phyloP scores from a whole-genome alignment of 1,140 invertebrate genomes.

The Formica selysi region DNA sequence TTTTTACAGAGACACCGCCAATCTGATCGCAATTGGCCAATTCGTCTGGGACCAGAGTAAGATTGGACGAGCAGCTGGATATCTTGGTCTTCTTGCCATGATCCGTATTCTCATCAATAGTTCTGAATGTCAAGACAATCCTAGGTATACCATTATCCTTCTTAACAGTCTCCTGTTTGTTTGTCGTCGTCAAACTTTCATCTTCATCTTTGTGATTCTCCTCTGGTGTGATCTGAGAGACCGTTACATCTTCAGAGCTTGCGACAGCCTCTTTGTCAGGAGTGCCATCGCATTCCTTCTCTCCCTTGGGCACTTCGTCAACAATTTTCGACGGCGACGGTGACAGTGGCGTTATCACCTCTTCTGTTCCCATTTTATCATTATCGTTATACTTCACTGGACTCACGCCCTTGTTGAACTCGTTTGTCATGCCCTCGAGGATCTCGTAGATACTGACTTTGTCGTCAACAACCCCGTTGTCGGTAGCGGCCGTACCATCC shows the following conservation, averaged over 20 bases:
- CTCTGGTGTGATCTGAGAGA: slow-evolving; percentile 19
- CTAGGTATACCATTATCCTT: slow-evolving; percentile 82
- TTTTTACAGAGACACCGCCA: slow-evolving; percentile 84
- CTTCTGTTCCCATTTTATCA: slow-evolving; percentile 38
- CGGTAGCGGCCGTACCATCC: slow-evolving; percentile 77
- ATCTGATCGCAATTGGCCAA: slow-evolving; percentile 83
- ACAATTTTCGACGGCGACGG: background rate
- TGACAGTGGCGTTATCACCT: slow-evolving; percentile 14
- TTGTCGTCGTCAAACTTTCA: background rate
- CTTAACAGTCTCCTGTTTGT: slow-evolving; percentile 71
- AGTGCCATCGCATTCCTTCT: slow-evolving; percentile 44
- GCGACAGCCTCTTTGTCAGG: slow-evolving; percentile 31
- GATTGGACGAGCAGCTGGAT: slow-evolving; percentile 83
- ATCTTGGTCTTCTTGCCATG: slow-evolving; percentile 84
- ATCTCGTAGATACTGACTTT: slow-evolving; percentile 85
- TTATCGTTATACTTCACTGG: slow-evolving; percentile 65
- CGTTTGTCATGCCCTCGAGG: slow-evolving; percentile 86
- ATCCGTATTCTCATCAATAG: slow-evolving; percentile 84
- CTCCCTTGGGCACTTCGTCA: slow-evolving; percentile 25
- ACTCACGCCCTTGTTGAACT: slow-evolving; percentile 83
- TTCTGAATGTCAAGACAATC: slow-evolving; percentile 85
- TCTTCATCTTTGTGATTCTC: slow-evolving; percentile 72
- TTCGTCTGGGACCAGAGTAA: slow-evolving; percentile 83
- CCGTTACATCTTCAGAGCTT: background rate
- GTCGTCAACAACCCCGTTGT: slow-evolving; percentile 72